These are phyloP conservation scores for Grammomys surdaster DNA, from an alignment of 2,113 vertebrate species.

Conservation along the genomic window DNA sequence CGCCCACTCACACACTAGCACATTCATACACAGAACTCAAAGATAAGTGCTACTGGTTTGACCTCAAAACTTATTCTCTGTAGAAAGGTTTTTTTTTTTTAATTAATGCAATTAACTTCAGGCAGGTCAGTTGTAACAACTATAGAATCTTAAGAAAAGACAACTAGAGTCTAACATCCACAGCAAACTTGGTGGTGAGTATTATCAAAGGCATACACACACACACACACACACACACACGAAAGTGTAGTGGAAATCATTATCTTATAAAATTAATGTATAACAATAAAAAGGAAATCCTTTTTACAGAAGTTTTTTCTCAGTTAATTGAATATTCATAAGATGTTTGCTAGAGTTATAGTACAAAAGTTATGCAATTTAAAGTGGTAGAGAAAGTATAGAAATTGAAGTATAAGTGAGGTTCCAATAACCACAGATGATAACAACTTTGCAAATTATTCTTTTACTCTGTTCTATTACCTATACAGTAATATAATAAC, in stretches of 20 bases:
- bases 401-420: background rate
- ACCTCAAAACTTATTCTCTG: conserved; percentile 47
- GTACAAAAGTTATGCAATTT: conserved; percentile 2
- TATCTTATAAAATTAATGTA: background rate
- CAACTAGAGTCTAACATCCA: background rate
- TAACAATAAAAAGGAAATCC: background rate
- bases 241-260: background rate
- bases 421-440: background rate
- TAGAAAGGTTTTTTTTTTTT: conserved; percentile 59
- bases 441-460: background rate
- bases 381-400: background rate
- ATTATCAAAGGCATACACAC: background rate
- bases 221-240: background rate
- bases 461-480: background rate
- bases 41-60: conserved; percentile 25
- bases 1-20: background rate
- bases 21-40: background rate
- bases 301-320: conserved; percentile 17
- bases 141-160: background rate
- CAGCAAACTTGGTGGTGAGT: background rate
- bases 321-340: conserved; percentile 20
- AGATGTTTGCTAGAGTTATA: background rate
- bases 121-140: background rate
- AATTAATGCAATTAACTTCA: background rate
- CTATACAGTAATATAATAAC: background rate